A percentile compares a stretch with the other conserved stretches of the same genome.
These are phyloP conservation scores for Oligia latruncula DNA, from an alignment of 2,888 invertebrate genomes.

Conservation along the genomic window DNA sequence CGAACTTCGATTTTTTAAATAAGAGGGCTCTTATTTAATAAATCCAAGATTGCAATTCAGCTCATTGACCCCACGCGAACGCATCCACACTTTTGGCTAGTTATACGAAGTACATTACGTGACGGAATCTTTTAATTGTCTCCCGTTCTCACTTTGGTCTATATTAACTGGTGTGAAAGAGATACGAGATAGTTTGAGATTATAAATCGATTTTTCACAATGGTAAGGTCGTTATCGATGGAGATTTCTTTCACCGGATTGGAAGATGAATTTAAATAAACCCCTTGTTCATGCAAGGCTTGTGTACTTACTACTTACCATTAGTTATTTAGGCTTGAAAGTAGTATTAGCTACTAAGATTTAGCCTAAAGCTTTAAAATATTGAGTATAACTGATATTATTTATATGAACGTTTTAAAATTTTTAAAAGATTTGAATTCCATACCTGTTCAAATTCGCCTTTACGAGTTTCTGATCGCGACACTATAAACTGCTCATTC, in stretches of 20 bases:
- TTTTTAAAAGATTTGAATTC: not conserved
- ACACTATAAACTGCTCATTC: not conserved
- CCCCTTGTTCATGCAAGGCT: too few relatives aligned
- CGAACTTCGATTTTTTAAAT: not conserved
- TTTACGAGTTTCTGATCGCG: not conserved
- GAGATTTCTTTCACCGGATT: not conserved
- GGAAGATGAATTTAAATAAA: not conserved
- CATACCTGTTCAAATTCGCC: not conserved
- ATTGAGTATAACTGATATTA: too few relatives aligned
- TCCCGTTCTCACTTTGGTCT: constrained; percentile 73
- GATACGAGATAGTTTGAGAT: constrained; percentile 61
- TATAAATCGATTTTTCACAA: constrained; percentile 42
- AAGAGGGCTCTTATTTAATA: constrained; percentile 41
- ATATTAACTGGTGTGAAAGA: constrained; percentile 67
- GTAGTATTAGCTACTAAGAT: not conserved
- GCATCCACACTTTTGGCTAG: constrained; percentile 84
- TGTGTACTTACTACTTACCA: not conserved
- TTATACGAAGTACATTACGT: constrained; percentile 79
- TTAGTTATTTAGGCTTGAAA: not conserved
- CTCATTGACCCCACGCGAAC: constrained; percentile 74
- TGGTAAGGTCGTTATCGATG: too few relatives aligned
- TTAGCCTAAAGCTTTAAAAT: not conserved
- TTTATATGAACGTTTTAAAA: too few relatives aligned
- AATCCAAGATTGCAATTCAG: constrained; percentile 74
- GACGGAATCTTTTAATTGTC: constrained; percentile 84